Evolutionary conservation across 2,888 invertebrate genomes (phyloP).

Genomic region (Andrena minutula): DNA sequence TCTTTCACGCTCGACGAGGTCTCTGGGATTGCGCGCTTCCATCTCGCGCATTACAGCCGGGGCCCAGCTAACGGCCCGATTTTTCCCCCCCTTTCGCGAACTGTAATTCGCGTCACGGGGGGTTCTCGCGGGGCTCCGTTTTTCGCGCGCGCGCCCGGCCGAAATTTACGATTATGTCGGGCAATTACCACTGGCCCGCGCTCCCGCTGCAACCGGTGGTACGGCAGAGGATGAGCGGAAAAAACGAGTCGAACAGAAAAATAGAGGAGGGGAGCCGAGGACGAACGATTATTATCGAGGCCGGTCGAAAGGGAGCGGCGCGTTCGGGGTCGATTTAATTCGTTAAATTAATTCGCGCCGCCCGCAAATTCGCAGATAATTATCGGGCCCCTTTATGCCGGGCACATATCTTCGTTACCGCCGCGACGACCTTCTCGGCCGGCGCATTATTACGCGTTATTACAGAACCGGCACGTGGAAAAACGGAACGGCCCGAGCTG

Average conservation of each 20-base stretch:
- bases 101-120: not conserved
- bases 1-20: not conserved
- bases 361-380: slow-evolving; percentile 38
- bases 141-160: too few relatives aligned
- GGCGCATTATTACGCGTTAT: not conserved
- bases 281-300: slow-evolving; percentile 25
- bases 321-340: slow-evolving; percentile 30
- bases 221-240: not conserved
- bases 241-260: not conserved
- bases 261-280: not conserved
- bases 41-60: not conserved
- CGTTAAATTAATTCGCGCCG: slow-evolving; percentile 37
- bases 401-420: not conserved
- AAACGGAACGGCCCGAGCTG: not conserved
- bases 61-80: not conserved
- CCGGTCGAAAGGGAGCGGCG: slow-evolving; percentile 1
- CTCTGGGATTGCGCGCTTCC: not conserved
- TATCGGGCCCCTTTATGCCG: slow-evolving; percentile 25
- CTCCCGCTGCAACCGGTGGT: not conserved
- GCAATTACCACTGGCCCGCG: slow-evolving; percentile 53
- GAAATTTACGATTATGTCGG: slow-evolving; percentile 67
- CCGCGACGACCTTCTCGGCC: not conserved
- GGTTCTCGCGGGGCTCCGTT: not conserved
- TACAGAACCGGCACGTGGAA: slow-evolving; percentile 12
- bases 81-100: not conserved